Evolutionary conservation across 37 sponge, comb jelly and placozoan genomes (phyloP).

Genomic region (Geodia barretti): DNA sequence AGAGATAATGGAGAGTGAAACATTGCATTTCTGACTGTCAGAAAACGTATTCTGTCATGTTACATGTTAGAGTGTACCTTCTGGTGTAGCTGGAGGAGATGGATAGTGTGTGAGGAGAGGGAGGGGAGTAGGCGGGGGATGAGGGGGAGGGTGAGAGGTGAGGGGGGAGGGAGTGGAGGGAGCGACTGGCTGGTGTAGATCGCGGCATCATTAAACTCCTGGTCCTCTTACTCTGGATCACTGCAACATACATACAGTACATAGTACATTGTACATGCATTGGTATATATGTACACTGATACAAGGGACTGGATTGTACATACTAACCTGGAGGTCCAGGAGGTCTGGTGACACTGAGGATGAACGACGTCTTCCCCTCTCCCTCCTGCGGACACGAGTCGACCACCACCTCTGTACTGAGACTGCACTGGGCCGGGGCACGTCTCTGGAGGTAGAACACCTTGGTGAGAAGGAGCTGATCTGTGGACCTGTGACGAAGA

Average conservation of each 20-base stretch:
- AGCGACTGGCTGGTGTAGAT: neutral
- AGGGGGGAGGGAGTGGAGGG: slow-evolving; percentile 1
- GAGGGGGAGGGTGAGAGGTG: slow-evolving; percentile 24
- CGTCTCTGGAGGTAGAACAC: slow-evolving; percentile 35
- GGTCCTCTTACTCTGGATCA: no score
- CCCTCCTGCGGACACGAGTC: neutral
- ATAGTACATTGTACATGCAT: no score
- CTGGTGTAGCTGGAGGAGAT: neutral
- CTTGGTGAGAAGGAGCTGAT: slow-evolving; percentile 73
- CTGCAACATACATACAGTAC: no score
- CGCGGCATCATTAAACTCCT: neutral
- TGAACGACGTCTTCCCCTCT: neutral
- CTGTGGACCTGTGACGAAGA: no score
- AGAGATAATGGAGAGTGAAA: no score
- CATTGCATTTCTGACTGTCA: neutral
- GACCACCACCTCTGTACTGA: neutral
- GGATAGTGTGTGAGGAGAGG: slow-evolving; percentile 9
- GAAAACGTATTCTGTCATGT: neutral
- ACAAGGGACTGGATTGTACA: neutral
- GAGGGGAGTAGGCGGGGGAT: slow-evolving; percentile 15
- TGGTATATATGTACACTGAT: neutral
- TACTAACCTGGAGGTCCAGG: neutral
- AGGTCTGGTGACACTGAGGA: neutral
- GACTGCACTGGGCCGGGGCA: slow-evolving; percentile 24
- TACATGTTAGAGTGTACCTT: neutral